These are phyloP conservation scores for Petrosia ficiformis DNA, from an alignment of 37 sponge, comb jelly and placozoan genomes.

Conservation along the genomic window DNA sequence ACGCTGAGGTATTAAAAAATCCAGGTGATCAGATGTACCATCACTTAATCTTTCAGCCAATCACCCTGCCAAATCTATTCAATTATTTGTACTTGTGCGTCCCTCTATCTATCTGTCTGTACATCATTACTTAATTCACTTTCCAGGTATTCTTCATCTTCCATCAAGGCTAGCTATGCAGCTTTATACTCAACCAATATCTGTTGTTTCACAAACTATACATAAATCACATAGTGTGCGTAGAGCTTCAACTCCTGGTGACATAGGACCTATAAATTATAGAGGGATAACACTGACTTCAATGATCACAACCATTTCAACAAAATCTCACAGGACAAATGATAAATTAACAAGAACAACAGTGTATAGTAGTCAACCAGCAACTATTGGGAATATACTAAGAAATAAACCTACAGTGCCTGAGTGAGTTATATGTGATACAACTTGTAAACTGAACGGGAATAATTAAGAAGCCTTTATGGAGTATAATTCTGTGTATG, in stretches of 20 bases:
- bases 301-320: conserved; percentile 33
- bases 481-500: too few relatives aligned
- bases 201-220: background rate
- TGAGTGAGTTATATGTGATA: background rate
- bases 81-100: too few relatives aligned
- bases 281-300: conserved; percentile 19
- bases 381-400: background rate
- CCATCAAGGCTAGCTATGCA: conserved; percentile 27
- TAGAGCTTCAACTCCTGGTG: background rate
- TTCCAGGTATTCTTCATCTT: conserved; percentile 31
- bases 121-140: background rate
- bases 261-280: background rate
- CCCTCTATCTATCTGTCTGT: too few relatives aligned
- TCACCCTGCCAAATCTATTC: too few relatives aligned
- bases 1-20: conserved; percentile 34
- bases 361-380: conserved; percentile 15
- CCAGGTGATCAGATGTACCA: conserved; percentile 18
- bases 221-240: background rate
- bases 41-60: too few relatives aligned
- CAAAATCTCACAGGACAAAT: background rate
- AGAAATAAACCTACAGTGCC: conserved; percentile 20
- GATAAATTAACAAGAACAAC: background rate
- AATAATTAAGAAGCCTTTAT: too few relatives aligned
- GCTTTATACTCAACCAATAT: background rate
- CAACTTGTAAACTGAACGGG: background rate